Base-by-base conservation (phyloP, 1,140 invertebrate species). In the Brachionus koreanus region DNA sequence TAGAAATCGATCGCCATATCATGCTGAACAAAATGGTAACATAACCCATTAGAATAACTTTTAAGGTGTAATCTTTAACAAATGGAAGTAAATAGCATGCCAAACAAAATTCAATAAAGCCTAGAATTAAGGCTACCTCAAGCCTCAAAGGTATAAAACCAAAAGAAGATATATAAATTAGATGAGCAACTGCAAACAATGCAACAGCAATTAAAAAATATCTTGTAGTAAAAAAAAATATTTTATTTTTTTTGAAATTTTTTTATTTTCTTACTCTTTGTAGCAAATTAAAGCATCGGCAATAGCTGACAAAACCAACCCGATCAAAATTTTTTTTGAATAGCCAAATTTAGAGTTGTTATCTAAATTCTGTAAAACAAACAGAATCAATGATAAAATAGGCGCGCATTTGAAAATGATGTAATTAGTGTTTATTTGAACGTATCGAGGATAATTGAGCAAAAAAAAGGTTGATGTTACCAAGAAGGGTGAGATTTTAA, bases 251-350 rank as follows among this genome's bases (percentile, higher is more conserved):
- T 2, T 39, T 19, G n/a, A 23, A 39, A 42, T 9, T 69, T 69
- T 69, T 16, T n/a, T 25, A 1, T 16, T 65, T 3, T 13, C 13
- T 33, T 69, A 74, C 42, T 43, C 6, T 29, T 74, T 46, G 23
- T 12, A 74, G 33, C 69, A 74, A 4, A 74, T 74, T 10, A 74
- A 42, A 74, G 69, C 69, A 74, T 74, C 69, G 16, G 69, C 69
- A 2, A 74, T 74, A 29, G 2, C 19, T 12, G 69, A 74, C 19
- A 74, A 25, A 16, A 74, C n/a, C 1, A 74, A 10, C 1, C 69
- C 69, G 25, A 4, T 16, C 19, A 74, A 74, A 46, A 74, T 74
- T 46, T 39, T 42, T 19, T 25, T 43, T 46, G 43, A 29, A 74
- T 74, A 74, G 0, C 29, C 25, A 19, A 13, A 39, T 25, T 74